Conservation (phyloP, 2,113 vertebrate species). For the Tricholaema leucomelas region DNA sequence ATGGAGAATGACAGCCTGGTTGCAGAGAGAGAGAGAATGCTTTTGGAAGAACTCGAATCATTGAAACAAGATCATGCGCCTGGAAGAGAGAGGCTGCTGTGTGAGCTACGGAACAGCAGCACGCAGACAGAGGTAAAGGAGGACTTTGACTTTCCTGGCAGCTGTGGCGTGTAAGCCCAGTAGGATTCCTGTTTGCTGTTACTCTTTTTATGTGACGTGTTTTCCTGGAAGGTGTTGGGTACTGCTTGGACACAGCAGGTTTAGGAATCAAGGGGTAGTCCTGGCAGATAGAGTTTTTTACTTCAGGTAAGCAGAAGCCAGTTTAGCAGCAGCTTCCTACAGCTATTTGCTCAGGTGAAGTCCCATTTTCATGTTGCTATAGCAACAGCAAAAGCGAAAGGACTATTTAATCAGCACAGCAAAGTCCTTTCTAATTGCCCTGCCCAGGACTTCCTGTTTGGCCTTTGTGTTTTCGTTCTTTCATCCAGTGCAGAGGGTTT, state of each 20-base stretch:
- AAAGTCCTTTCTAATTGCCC: conserved; percentile 27
- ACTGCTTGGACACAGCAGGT: not conserved
- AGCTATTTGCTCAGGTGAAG: conserved; percentile 50
- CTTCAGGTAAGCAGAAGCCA: conserved; percentile 39
- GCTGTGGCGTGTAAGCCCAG: not conserved
- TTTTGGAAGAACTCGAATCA: conserved; percentile 78
- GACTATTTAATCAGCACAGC: conserved; percentile 35
- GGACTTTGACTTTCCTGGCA: conserved; percentile 61
- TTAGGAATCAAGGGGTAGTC: conserved; percentile 52
- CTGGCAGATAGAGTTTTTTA: not conserved
- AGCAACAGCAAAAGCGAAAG: conserved; percentile 65
- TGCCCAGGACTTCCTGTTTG: conserved; percentile 32
- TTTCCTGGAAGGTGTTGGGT: not conserved
- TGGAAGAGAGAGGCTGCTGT: conserved; percentile 64
- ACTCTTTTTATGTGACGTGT: not conserved
- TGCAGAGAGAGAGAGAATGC: conserved; percentile 79
- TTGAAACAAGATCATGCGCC: conserved; percentile 68
- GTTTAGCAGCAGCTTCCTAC: not conserved
- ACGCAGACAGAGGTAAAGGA: conserved; percentile 83
- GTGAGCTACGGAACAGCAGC: conserved; percentile 72
- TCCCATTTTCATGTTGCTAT: conserved; percentile 78
- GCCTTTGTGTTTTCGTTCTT: not conserved
- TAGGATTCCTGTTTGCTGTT: conserved; percentile 5
- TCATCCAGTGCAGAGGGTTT: conserved; percentile 26
- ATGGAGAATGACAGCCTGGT: conserved; percentile 77